Evolutionary conservation across 2,797 vertebrate species (phyloP), one percentile per base, ranked within the genome.

Genomic region (Enteromius fasciolatus): DNA sequence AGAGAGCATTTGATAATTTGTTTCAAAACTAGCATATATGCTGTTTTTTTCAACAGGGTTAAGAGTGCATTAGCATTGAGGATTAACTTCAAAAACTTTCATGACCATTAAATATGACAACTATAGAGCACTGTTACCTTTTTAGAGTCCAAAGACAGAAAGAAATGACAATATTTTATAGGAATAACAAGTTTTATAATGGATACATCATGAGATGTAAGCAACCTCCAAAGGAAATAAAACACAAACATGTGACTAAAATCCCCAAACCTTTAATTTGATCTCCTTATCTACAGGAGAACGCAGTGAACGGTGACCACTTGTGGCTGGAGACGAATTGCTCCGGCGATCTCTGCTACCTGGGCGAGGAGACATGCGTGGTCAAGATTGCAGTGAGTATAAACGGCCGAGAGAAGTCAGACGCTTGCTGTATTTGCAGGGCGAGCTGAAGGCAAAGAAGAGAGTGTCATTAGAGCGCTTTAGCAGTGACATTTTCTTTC

Each of bases 301-400:
- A 96, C 68, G 98, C 98, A 0, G 91, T 96, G 88, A 99, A 98
- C 0, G 98, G 98, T 18, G 98, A 99, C 84, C 98, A 99, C 92
- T 91, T 99, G 84, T 99, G 98, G 98, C 94, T 97, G 94, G 98
- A 99, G 91, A 99, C 98, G 11, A 98, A 98, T 54, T 98, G 97
- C 87, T 99, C 98, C 0, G 98, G 98, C 69, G 98, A 99, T 86
- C 95, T 99, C 59, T 99, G 98, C 88, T 99, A 99, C 88, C 95
- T 99, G 31, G 98, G 98, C 18, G 98, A 99, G 87, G 98, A 99
- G 89, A 95, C 96, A 86, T 99, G 98, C 90, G 91, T 97, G 81
- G 95, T 97, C 28, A 96, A 98, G 93, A 97, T 97, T 80, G 95
- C 98, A 88, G 98, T 99, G 95, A 99, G 98, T 97, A 80, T 20